A percentile compares a stretch with the other conserved stretches of the same genome.
These are phyloP conservation scores for Leptodactylus fuscus DNA, from an alignment of 2,113 vertebrate genomes.

Conservation along the genomic window DNA sequence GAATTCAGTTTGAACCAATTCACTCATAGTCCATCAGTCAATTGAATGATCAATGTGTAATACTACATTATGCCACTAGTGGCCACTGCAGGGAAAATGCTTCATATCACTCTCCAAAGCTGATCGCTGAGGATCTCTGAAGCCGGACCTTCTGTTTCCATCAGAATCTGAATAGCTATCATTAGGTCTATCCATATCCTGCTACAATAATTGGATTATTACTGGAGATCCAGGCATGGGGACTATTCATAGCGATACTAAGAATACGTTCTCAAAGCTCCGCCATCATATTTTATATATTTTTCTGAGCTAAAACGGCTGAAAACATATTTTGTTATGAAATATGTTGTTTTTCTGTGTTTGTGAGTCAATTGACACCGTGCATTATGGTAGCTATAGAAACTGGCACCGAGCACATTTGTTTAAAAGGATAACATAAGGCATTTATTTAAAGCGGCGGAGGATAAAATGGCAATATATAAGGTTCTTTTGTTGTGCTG, in stretches of 20 bases:
- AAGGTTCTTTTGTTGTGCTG: neutral
- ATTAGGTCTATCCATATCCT: no score
- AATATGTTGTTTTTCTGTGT: neutral
- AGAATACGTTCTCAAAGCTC: neutral
- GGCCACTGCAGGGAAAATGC: no score
- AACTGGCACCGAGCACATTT: neutral
- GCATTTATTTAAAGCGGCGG: neutral
- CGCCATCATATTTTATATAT: neutral
- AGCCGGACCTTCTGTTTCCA: no score
- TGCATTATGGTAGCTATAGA: constrained; percentile 6
- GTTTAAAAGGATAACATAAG: neutral
- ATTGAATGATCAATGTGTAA: no score
- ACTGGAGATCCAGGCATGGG: no score
- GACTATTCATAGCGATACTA: neutral
- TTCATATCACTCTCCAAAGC: no score
- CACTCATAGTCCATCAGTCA: no score
- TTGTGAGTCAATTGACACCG: neutral
- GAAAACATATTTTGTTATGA: neutral
- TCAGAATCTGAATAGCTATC: no score
- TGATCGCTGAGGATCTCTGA: no score
- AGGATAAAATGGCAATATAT: neutral
- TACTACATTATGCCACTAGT: no score
- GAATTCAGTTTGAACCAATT: no score
- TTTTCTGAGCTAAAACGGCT: neutral
- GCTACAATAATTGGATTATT: no score